These are phyloP conservation scores for Cephus cinctus DNA, from an alignment of 1,140 invertebrate genomes.

Conservation along the genomic window DNA sequence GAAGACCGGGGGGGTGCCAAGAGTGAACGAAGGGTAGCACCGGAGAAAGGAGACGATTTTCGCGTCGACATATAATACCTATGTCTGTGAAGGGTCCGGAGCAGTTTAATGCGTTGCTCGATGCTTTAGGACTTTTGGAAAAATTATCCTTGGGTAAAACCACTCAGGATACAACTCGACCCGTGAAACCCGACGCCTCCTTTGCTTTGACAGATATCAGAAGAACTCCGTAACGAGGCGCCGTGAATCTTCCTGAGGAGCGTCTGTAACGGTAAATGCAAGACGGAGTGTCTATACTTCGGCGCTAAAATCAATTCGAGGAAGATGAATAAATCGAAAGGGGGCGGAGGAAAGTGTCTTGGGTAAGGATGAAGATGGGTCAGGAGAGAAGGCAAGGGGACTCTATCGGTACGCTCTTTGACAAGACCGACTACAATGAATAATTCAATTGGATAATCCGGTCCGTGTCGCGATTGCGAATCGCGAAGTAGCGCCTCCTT, in stretches of 20 bases:
- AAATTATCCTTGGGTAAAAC: background rate
- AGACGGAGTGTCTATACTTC: too few relatives aligned
- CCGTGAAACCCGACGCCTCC: too few relatives aligned
- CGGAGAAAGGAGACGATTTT: too few relatives aligned
- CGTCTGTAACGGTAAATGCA: too few relatives aligned
- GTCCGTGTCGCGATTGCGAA: conserved; percentile 48
- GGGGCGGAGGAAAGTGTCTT: too few relatives aligned
- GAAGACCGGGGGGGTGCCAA: too few relatives aligned
- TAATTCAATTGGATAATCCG: conserved; percentile 52
- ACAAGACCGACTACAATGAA: conserved; percentile 50
- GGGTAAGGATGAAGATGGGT: too few relatives aligned
- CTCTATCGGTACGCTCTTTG: conserved; percentile 39
- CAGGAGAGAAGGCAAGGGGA: conserved; percentile 16
- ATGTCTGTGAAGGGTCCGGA: background rate
- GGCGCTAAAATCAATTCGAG: too few relatives aligned
- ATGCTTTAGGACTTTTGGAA: background rate
- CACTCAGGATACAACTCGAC: too few relatives aligned
- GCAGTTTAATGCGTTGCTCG: background rate
- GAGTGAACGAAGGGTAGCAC: too few relatives aligned
- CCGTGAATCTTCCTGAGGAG: background rate
- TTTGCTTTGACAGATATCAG: background rate
- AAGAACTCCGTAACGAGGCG: background rate
- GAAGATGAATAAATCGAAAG: too few relatives aligned
- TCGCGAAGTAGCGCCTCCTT: too few relatives aligned
- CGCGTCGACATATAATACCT: background rate